Evolutionary conservation across 2,113 vertebrate species (phyloP), one percentile per base, ranked within the genome.

Genomic region (Pycnonotus jocosus): DNA sequence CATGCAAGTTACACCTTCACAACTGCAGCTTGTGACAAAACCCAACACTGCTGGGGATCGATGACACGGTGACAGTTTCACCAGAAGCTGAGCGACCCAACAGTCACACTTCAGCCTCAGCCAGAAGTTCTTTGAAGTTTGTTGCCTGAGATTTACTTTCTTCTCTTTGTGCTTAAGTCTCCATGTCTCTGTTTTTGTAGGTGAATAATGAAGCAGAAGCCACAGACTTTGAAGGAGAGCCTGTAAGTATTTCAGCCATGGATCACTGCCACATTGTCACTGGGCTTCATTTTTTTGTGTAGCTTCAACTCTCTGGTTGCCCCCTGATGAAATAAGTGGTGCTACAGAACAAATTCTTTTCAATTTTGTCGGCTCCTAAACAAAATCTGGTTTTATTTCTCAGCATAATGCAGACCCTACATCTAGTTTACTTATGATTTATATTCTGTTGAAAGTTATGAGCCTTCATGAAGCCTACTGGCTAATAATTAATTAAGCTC

Each of bases 401-500:
- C 47, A 64, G 60, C 22, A 30, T 68, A 92, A 90, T 81, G 33
- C 19, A 88, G 56, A 15, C 35, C 40, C 65, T 90, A 81, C 57
- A 81, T 95, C 82, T 92, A 88, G 88, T 86, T 94, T 94, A 57
- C 80, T 92, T 81, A 84, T 96, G 93, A 95, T 95, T 92, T 93
- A 95, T 96, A 60, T 76, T 88, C 60, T 61, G 44, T 69, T 90
- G 76, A 84, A 81, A 92, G 53, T 86, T 83, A 93, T 12, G 15
- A 93, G 73, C 54, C 45, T 84, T 87, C 83, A 58, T 89, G 84
- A 88, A 93, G 78, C 73, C 86, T 89, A 76, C 71, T 95, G 89
- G 86, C 92, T 96, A 93, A 89, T 96, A 96, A 95, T 94, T 92
- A 97, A 96, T 95, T 92, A 96, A 94, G 45, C 81, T 92, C 47